phyloP scores from a whole-genome alignment of 2,113 vertebrate species.

The Athene noctua region DNA sequence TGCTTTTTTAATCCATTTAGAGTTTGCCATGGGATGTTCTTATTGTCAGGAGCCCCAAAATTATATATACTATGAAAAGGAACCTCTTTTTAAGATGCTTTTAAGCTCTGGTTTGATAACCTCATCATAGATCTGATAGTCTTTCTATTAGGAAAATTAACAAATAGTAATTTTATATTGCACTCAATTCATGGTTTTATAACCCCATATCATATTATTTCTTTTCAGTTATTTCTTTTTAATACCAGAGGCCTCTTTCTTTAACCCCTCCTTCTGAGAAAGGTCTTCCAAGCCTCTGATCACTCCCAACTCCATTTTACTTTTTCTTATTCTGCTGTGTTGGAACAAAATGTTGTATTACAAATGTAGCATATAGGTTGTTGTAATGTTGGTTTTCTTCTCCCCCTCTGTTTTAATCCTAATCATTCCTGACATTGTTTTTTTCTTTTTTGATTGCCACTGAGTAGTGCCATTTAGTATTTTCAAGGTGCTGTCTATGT shows the following conservation, averaged over 20 bases:
- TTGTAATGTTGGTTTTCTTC: neutral
- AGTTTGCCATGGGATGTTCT: neutral
- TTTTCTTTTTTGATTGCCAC: neutral
- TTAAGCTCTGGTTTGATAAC: slow-evolving; percentile 11
- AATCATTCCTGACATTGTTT: neutral
- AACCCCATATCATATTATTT: neutral
- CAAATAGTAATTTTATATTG: neutral
- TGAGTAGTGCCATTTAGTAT: neutral
- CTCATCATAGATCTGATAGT: neutral
- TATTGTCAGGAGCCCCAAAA: neutral
- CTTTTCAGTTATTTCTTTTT: neutral
- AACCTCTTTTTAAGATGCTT: neutral
- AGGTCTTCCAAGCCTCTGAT: neutral
- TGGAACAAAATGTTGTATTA: neutral
- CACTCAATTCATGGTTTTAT: neutral
- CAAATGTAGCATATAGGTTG: neutral
- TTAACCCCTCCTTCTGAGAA: neutral
- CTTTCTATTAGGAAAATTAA: slow-evolving; percentile 1
- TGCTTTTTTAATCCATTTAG: neutral
- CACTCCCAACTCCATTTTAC: neutral
- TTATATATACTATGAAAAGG: neutral
- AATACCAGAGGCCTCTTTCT: neutral
- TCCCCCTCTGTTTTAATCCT: neutral
- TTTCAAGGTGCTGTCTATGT: neutral
- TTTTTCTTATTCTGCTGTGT: neutral